Evolutionary conservation across 2,797 vertebrate genomes (phyloP), one percentile per base, ranked within the genome.

Genomic region (Phylloscopus collybita): DNA sequence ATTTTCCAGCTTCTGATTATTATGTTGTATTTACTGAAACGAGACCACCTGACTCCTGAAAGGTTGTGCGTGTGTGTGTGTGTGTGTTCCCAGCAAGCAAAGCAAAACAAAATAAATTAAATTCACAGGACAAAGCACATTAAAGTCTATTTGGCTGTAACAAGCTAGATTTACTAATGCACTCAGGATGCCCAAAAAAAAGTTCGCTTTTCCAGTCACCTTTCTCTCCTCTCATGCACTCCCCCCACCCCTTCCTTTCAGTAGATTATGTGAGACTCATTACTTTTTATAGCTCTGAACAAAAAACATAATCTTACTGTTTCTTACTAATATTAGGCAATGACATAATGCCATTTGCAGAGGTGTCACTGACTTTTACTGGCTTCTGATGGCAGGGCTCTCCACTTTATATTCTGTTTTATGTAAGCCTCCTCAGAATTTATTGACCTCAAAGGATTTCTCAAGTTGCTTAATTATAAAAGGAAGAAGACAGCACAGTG

Each of bases 321-420:
- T 98, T 97, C 97, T 97, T 97, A 92, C 97, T 98, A 98, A 98
- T 97, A 98, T 98, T 98, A 97, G 97, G 94, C 97, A 98, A 97
- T 98, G 98, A 98, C 97, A 98, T 98, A 98, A 98, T 97, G 97
- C 97, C 97, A 98, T 98, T 98, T 98, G 96, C 97, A 94, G 97
- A 98, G 97, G 97, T 98, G 98, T 97, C 66, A 25, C 97, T 97
- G 98, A 98, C 98, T 98, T 98, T 98, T 98, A 98, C 97, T 97
- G 97, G 97, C 96, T 98, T 97, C 97, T 98, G 97, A 98, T 98
- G 97, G 97, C 97, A 98, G 92, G 95, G 88, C 95, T 97, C 97
- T 98, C 97, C 95, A 95, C 95, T 98, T 98, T 98, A 98, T 93
- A 97, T 97, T 98, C 97, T 98, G 96, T 97, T 98, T 98, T 98